A percentile compares a stretch with the other conserved stretches of the same genome.
phyloP scores from a whole-genome alignment of 1,140 invertebrate species.

The Hirudo medicinalis region DNA sequence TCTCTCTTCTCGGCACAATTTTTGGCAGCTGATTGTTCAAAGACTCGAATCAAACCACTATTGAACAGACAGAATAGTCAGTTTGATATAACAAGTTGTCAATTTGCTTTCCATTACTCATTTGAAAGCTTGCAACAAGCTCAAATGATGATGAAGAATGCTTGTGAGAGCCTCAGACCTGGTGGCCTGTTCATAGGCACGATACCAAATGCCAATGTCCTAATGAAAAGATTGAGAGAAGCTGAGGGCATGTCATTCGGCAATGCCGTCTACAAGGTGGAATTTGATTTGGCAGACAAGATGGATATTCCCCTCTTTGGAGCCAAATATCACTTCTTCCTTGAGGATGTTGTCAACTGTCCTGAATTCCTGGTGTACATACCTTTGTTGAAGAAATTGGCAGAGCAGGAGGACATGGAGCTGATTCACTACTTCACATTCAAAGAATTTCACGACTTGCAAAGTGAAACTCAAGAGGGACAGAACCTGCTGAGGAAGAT shows the following conservation, averaged over 20 bases:
- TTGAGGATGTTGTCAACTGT: conserved; percentile 92
- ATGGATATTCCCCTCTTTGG: conserved; percentile 72
- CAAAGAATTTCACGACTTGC: conserved; percentile 63
- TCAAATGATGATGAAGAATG: conserved; percentile 80
- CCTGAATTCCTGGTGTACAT: conserved; percentile 96
- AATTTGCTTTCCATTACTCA: conserved; percentile 88
- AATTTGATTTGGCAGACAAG: conserved; percentile 55
- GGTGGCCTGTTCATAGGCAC: conserved; percentile 95
- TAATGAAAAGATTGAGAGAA: conserved; percentile 49
- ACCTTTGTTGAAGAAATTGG: conserved; percentile 68
- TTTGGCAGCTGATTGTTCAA: conserved; percentile 76
- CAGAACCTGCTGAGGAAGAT: conserved; percentile 57
- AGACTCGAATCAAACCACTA: conserved; percentile 46
- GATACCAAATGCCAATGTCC: conserved; percentile 70
- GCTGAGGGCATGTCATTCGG: conserved; percentile 56
- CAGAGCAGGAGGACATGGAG: conserved; percentile 65
- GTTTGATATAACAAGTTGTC: conserved; percentile 84
- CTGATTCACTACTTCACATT: conserved; percentile 60
- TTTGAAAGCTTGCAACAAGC: conserved; percentile 86
- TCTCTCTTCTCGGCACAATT: conserved; percentile 68
- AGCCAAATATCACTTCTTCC: conserved; percentile 84
- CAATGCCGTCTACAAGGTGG: conserved; percentile 71
- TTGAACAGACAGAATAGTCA: conserved; percentile 51
- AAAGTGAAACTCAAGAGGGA: conserved; percentile 46
- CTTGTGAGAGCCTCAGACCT: conserved; percentile 66